Evolutionary conservation across 2,113 vertebrate species (phyloP).

Genomic region (Lates calcarifer): DNA sequence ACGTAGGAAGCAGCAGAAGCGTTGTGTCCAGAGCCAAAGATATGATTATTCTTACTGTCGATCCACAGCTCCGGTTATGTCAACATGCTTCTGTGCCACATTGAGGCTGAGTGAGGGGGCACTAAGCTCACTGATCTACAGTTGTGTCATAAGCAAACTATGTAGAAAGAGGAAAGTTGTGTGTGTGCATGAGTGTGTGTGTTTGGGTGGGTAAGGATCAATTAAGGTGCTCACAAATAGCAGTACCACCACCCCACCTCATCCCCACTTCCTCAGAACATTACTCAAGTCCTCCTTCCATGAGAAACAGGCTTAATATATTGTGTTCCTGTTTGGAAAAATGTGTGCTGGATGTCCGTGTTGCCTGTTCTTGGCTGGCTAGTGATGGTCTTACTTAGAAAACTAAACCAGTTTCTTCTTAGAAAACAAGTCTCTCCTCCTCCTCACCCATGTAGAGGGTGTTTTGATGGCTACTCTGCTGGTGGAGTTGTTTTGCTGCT

Average conservation of each 20-base stretch:
- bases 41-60: slow-evolving; percentile 26
- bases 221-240: slow-evolving; percentile 73
- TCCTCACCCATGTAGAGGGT: slow-evolving; percentile 34
- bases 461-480: slow-evolving; percentile 65
- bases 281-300: slow-evolving; percentile 23
- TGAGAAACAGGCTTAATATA: slow-evolving; percentile 32
- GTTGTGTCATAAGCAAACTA: slow-evolving; percentile 73
- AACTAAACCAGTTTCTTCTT: slow-evolving; percentile 51
- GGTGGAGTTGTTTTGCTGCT: slow-evolving; percentile 51
- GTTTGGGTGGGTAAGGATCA: slow-evolving; percentile 31
- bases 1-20: slow-evolving; percentile 41
- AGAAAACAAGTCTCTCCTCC: slow-evolving; percentile 51
- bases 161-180: slow-evolving; percentile 23
- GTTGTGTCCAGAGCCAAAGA: slow-evolving; percentile 34
- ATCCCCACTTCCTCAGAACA: slow-evolving; percentile 18
- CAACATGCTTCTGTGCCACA: slow-evolving; percentile 43
- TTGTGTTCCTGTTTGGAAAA: slow-evolving; percentile 36
- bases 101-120: slow-evolving; percentile 40
- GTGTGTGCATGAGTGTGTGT: slow-evolving; percentile 31
- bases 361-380: slow-evolving; percentile 30
- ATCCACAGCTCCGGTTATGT: slow-evolving; percentile 19
- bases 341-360: slow-evolving; percentile 15
- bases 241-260: slow-evolving; percentile 23
- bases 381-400: slow-evolving; percentile 48
- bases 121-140: slow-evolving; percentile 69